Base-by-base conservation (phyloP, 1,140 invertebrate genomes). In the Tenebrio molitor region DNA sequence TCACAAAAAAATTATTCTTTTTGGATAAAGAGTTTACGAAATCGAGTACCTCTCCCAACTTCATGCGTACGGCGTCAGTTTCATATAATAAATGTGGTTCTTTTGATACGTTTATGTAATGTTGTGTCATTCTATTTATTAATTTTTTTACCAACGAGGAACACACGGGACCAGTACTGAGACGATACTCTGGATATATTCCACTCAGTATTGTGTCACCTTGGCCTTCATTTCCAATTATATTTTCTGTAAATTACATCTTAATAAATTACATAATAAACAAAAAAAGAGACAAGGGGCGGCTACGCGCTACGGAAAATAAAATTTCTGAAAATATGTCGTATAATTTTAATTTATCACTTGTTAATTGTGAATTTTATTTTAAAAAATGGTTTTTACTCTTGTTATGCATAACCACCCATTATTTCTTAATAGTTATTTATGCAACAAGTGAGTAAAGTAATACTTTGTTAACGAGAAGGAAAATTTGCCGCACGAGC, bases 31-130 rank as follows among this genome's bases (percentile, higher is more conserved):
- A 5, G 12, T 39, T 39, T 2, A 7, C 4, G 36, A 39, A 39
- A 8, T 39, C 33, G 5, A 23, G 39, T 77, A 80, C 78, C 72
- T 82, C 67, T 33, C 72, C 74, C 34, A 80, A 44, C 69, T 73
- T 77, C 44, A 25, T 58, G 17, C 71, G 39, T 7, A 78, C 44
- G 14, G 74, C 76, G 42, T 82, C 77, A 23, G 77, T 78, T 72
- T 76, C 41, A n/a, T 73, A 21, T 25, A 76, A 86, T 83, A 1
- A 87, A 86, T 69, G 93, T 74, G 39, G 89, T 86, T 41, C 87
- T 83, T 77, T 88, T 83, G 1, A 89, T 84, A 89, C 86, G 2
- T 85, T 81, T 8, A 89, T 85, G 16, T 91, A 87, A 81, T 91
- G 86, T 1, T 89, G 85, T 15, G 87, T 84, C 16, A 92, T 85